phyloP scores from a whole-genome alignment of 2,113 vertebrate genomes.

The Morphnarchus princeps region DNA sequence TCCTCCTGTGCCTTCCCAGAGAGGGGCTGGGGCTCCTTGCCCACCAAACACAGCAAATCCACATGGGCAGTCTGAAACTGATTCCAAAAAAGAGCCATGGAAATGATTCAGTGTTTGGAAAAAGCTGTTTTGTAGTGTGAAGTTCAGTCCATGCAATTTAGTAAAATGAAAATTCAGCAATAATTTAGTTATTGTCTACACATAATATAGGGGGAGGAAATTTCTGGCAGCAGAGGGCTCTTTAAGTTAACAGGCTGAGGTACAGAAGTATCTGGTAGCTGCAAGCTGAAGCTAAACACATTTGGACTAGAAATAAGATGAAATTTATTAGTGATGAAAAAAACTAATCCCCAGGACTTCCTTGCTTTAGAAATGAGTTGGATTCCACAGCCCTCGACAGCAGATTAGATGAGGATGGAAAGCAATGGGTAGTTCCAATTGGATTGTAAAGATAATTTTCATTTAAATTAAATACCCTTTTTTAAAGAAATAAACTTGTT shows the following conservation, averaged over 20 bases:
- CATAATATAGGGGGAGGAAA: not conserved
- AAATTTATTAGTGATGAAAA: not conserved
- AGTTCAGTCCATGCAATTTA: not conserved
- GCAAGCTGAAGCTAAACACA: not conserved
- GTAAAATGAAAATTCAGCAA: not conserved
- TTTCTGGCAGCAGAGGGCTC: conserved; percentile 17
- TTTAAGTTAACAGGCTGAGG: not conserved
- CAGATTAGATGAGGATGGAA: not conserved
- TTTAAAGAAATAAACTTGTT: not conserved
- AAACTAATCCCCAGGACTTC: not conserved
- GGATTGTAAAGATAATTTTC: not conserved
- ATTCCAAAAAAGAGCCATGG: not conserved
- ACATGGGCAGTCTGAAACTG: not conserved
- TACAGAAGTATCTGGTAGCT: not conserved
- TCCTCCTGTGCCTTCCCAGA: not conserved
- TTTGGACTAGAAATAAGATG: not conserved
- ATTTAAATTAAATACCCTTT: not conserved
- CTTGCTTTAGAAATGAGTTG: not conserved
- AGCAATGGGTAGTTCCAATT: not conserved
- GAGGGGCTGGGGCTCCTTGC: not conserved
- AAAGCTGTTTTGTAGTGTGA: not conserved
- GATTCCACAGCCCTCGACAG: not conserved
- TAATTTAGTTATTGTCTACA: not conserved
- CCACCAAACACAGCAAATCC: not conserved
- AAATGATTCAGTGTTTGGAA: not conserved